Conservation (phyloP, 1,140 invertebrate species). For the Drosophila tani region DNA sequence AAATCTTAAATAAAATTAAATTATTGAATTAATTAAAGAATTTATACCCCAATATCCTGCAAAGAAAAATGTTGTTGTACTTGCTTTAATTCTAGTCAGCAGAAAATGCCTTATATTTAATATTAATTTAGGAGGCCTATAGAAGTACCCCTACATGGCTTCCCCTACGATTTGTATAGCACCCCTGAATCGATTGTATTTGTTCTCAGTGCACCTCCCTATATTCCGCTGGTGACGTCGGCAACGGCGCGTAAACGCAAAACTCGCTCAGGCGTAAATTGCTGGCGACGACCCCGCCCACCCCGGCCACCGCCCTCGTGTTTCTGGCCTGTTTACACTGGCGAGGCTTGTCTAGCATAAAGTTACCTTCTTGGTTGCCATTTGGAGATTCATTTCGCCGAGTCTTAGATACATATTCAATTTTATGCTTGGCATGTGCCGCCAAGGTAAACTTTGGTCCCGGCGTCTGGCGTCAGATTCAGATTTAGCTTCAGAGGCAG, state of each 20-base stretch:
- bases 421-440: constrained; percentile 83
- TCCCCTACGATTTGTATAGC: neutral
- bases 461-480: constrained; percentile 21
- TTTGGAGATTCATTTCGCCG: constrained; percentile 63
- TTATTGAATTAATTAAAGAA: too few relatives aligned
- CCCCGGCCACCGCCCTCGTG: neutral
- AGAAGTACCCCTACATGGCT: neutral
- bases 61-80: too few relatives aligned
- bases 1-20: neutral
- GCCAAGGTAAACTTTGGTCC: constrained; percentile 71
- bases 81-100: too few relatives aligned
- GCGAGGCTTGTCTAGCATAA: constrained; percentile 56
- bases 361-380: constrained; percentile 67
- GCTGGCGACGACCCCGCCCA: constrained; percentile 42
- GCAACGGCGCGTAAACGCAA: constrained; percentile 59
- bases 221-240: constrained; percentile 36
- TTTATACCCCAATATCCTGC: too few relatives aligned
- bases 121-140: too few relatives aligned
- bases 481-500: constrained; percentile 3
- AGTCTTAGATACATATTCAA: constrained; percentile 78
- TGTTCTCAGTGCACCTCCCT: neutral
- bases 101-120: too few relatives aligned
- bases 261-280: constrained; percentile 67
- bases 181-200: neutral
- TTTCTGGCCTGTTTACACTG: constrained; percentile 46